Conservation (phyloP, 2,797 vertebrate species). For the Hyperoplus immaculatus region DNA sequence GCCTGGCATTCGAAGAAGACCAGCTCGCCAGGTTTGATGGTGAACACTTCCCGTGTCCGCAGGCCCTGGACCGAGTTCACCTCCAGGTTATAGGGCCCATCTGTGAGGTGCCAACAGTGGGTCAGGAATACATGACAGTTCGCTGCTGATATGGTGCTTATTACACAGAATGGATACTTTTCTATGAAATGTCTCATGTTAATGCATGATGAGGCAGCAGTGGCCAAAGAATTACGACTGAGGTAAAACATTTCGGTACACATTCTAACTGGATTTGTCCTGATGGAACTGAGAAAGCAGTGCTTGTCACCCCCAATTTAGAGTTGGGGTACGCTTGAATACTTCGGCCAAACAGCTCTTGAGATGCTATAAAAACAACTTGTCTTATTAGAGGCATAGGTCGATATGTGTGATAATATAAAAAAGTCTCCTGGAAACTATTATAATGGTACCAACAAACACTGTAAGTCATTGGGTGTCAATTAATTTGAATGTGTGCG, state of each 20-base stretch:
- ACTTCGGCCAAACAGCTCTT: not conserved
- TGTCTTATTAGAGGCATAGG: not conserved
- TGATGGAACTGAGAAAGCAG: not conserved
- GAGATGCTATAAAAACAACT: not conserved
- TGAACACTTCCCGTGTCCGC: conserved; percentile 92
- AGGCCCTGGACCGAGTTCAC: conserved; percentile 93
- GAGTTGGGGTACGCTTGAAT: not conserved
- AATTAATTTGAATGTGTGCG: not conserved
- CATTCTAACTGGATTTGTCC: not conserved
- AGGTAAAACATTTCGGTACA: not conserved
- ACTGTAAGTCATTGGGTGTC: not conserved
- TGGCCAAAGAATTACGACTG: not conserved
- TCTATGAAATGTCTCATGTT: conserved; percentile 3
- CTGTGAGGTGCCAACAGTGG: conserved; percentile 73
- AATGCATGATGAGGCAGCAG: not conserved
- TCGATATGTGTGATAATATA: not conserved
- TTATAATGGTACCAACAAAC: too few species aligned
- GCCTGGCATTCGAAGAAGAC: conserved; percentile 93
- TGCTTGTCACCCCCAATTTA: not conserved
- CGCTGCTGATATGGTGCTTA: not conserved
- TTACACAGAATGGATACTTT: conserved; percentile 5
- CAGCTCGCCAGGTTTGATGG: conserved; percentile 91
- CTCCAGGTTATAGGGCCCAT: conserved; percentile 95
- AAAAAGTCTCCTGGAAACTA: too few species aligned
- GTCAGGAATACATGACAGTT: conserved; percentile 41